Percentiles rank a stretch among this genome's conserved stretches.
Conservation (phyloP, 2,888 invertebrate species). For the Conistra vaccinii region DNA sequence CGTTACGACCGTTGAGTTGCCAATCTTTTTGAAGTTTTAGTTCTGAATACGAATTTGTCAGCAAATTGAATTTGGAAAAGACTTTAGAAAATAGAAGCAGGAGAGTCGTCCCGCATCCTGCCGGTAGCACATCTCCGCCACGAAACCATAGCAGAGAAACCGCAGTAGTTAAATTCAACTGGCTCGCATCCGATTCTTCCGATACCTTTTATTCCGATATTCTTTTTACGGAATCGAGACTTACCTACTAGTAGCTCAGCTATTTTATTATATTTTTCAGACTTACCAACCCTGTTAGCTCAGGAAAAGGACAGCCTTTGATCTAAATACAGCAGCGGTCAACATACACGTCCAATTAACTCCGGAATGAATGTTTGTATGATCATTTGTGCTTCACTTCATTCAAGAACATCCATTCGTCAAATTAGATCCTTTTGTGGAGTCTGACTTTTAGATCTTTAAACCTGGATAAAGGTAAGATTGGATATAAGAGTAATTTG, state of each 20-base stretch:
- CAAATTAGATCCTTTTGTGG: not conserved
- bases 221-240: too few relatives aligned
- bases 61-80: conserved; percentile 37
- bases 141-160: too few relatives aligned
- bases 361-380: conserved; percentile 20
- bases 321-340: conserved; percentile 38
- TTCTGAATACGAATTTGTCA: conserved; percentile 32
- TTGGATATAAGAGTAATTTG: not conserved
- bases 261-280: too few relatives aligned
- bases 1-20: conserved; percentile 7
- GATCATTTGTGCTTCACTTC: not conserved
- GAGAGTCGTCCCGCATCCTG: not conserved
- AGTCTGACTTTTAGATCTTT: not conserved
- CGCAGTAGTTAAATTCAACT: too few relatives aligned
- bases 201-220: too few relatives aligned
- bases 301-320: conserved; percentile 22
- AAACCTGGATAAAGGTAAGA: not conserved
- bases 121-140: too few relatives aligned
- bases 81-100: conserved; percentile 22
- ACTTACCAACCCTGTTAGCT: conserved; percentile 6
- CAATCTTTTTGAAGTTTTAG: conserved; percentile 25
- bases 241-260: too few relatives aligned
- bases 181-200: too few relatives aligned
- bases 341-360: conserved; percentile 24
- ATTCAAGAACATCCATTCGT: conserved; percentile 9